phyloP scores from a whole-genome alignment of 1,140 invertebrate species.

The Drosophila albomicans region DNA sequence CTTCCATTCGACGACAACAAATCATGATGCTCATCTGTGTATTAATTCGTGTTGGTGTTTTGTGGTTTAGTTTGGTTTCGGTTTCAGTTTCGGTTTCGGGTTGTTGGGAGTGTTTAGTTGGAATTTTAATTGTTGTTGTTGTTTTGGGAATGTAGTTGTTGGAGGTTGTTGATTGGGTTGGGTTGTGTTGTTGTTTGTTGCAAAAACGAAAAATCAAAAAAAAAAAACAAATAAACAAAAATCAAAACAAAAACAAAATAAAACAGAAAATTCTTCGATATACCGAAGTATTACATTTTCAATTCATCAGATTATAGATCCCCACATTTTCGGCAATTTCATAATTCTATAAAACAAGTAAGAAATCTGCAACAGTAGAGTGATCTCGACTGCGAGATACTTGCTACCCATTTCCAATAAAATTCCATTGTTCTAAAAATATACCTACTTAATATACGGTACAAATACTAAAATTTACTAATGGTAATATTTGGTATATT shows the following conservation, averaged over 20 bases:
- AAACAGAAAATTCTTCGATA: conserved; percentile 20
- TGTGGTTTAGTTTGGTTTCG: background rate
- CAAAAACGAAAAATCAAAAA: conserved; percentile 35
- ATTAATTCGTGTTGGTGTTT: conserved; percentile 24
- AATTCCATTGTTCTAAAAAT: too few relatives aligned
- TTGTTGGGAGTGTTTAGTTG: conserved; percentile 17
- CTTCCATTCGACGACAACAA: conserved; percentile 85
- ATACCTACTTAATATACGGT: too few relatives aligned
- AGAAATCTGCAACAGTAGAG: too few relatives aligned
- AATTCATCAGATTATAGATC: background rate
- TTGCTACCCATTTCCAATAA: too few relatives aligned
- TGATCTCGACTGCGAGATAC: too few relatives aligned
- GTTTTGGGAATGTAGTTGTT: conserved; percentile 2
- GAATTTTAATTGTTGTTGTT: conserved; percentile 8
- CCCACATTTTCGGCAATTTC: too few relatives aligned
- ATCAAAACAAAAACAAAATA: conserved; percentile 36
- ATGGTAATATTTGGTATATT: too few relatives aligned
- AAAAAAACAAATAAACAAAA: conserved; percentile 39
- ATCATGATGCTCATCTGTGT: conserved; percentile 75
- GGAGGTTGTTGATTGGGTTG: conserved; percentile 15
- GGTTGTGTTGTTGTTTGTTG: conserved; percentile 8
- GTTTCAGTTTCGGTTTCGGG: conserved; percentile 13
- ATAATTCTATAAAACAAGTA: background rate
- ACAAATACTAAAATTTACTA: too few relatives aligned
- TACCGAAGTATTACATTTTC: background rate